phyloP scores from a whole-genome alignment of 1,140 invertebrate species.

The Drosophila sp. region DNA sequence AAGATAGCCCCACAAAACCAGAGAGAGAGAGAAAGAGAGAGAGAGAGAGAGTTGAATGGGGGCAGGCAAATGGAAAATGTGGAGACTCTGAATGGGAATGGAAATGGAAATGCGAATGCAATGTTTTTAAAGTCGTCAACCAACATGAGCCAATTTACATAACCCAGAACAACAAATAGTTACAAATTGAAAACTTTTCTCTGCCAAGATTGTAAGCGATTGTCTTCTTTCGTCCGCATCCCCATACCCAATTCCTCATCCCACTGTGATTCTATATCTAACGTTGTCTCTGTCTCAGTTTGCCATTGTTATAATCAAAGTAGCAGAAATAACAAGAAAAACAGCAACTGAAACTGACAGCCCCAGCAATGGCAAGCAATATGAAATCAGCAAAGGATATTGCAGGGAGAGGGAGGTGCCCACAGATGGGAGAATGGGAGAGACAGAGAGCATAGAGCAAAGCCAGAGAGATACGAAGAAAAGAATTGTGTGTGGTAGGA shows the following conservation, averaged over 20 bases:
- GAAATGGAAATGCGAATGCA: constrained; percentile 53
- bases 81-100: not conserved
- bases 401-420: not conserved
- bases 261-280: constrained; percentile 4
- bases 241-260: not conserved
- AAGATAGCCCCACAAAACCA: constrained; percentile 39
- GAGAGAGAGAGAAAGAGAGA: too few relatives aligned
- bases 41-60: not conserved
- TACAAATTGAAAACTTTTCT: constrained; percentile 79
- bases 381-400: constrained; percentile 38
- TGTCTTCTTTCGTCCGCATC: constrained; percentile 38
- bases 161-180: constrained; percentile 80
- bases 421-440: not conserved
- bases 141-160: constrained; percentile 73
- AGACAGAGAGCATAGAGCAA: constrained; percentile 29
- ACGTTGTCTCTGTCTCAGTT: constrained; percentile 17
- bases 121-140: constrained; percentile 56
- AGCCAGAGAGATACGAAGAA: constrained; percentile 39
- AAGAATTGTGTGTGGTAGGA: constrained; percentile 50
- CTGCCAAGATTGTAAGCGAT: constrained; percentile 79
- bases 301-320: constrained; percentile 80
- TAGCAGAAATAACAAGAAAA: constrained; percentile 72
- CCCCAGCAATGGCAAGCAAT: constrained; percentile 14
- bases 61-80: not conserved
- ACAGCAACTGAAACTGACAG: constrained; percentile 71